Evolutionary conservation across 2,888 invertebrate species (phyloP).

Genomic region (Rosalia funebris): DNA sequence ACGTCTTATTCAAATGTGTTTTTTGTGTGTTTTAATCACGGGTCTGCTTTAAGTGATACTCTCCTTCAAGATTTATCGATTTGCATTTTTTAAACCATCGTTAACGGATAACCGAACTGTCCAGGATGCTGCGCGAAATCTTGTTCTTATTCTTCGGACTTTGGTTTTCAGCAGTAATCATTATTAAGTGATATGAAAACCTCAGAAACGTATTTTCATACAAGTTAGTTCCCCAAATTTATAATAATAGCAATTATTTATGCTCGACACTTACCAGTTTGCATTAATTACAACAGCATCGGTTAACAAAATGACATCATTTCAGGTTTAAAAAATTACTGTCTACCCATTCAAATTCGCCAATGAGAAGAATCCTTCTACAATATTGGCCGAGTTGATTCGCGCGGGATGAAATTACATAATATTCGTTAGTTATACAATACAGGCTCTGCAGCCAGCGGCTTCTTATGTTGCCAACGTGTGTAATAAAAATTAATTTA

Average conservation of each 20-base stretch:
- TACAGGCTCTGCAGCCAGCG: too few relatives aligned
- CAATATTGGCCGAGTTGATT: slow-evolving; percentile 2
- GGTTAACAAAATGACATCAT: slow-evolving; percentile 28
- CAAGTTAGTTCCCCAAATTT: too few relatives aligned
- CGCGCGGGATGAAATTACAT: slow-evolving; percentile 16
- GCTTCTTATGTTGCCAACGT: not conserved
- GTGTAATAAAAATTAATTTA: not conserved
- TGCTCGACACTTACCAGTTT: not conserved
- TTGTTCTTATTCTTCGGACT: not conserved
- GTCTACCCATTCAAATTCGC: slow-evolving; percentile 42
- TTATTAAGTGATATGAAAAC: too few relatives aligned
- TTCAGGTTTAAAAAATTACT: slow-evolving; percentile 22
- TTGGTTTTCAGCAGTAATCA: too few relatives aligned
- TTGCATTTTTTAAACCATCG: slow-evolving; percentile 1
- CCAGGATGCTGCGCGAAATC: not conserved
- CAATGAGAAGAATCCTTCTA: slow-evolving; percentile 30
- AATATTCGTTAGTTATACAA: not conserved
- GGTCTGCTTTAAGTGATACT: not conserved
- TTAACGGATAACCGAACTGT: slow-evolving; percentile 15
- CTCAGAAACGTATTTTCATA: not conserved
- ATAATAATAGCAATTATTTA: not conserved
- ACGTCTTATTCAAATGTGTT: not conserved
- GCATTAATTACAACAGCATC: not conserved
- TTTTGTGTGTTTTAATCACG: not conserved
- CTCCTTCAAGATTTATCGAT: slow-evolving; percentile 7